Conservation (phyloP, 2,888 invertebrate genomes). For the Thymelicus lineola region DNA sequence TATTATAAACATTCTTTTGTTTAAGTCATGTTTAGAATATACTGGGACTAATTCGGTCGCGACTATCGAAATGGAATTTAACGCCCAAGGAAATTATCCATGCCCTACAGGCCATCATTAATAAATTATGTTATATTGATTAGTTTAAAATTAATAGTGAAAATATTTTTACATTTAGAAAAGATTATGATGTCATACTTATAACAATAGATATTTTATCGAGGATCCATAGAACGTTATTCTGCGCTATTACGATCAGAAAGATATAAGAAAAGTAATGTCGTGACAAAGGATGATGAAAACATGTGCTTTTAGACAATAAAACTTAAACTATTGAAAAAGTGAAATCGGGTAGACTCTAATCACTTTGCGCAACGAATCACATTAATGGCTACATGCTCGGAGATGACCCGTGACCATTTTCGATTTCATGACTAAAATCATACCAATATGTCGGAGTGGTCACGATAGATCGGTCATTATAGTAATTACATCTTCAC, state of each 20-base stretch:
- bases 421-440: conserved; percentile 79
- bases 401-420: conserved; percentile 72
- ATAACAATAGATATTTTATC: too few relatives aligned
- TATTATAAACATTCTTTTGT: too few relatives aligned
- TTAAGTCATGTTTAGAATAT: too few relatives aligned
- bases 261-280: conserved; percentile 29
- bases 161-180: too few relatives aligned
- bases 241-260: background rate
- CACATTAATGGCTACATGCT: conserved; percentile 53
- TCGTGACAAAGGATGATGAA: conserved; percentile 61
- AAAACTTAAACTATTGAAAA: conserved; percentile 41
- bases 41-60: too few relatives aligned
- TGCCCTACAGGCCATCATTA: too few relatives aligned
- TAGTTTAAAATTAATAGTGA: too few relatives aligned
- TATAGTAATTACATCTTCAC: conserved; percentile 74
- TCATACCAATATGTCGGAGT: conserved; percentile 76
- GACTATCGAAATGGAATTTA: too few relatives aligned
- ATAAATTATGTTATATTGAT: too few relatives aligned
- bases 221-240: too few relatives aligned
- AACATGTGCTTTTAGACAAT: conserved; percentile 45
- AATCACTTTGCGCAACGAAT: conserved; percentile 68
- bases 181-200: too few relatives aligned
- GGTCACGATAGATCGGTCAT: conserved; percentile 75
- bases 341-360: conserved; percentile 67
- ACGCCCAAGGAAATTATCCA: too few relatives aligned